Evolutionary conservation across 2,888 invertebrate genomes (phyloP).

Genomic region (Geotrupes spiniger): DNA sequence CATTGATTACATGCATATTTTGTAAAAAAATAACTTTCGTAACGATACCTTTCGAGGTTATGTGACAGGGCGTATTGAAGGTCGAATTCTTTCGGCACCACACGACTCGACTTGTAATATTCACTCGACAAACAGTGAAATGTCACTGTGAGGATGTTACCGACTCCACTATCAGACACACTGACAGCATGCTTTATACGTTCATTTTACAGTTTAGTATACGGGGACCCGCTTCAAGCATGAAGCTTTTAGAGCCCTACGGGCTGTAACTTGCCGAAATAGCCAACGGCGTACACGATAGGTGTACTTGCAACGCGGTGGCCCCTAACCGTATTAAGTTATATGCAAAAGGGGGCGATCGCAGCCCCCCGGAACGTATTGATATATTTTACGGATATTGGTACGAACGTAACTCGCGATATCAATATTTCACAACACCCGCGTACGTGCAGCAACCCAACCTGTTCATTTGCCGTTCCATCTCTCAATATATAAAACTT

Average conservation of each 20-base stretch:
- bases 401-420: slow-evolving; percentile 6
- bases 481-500: no score
- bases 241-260: slow-evolving; percentile 44
- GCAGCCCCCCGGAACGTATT: slow-evolving; percentile 21
- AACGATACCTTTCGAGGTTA: no score
- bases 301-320: slow-evolving; percentile 38
- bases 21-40: no score
- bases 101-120: slow-evolving; percentile 12
- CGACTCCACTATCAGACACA: slow-evolving; percentile 41
- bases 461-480: no score
- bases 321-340: slow-evolving; percentile 24
- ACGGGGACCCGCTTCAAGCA: slow-evolving; percentile 36
- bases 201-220: slow-evolving; percentile 51
- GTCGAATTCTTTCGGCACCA: neutral
- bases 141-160: slow-evolving; percentile 20
- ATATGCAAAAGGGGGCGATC: slow-evolving; percentile 30
- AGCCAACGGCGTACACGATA: slow-evolving; percentile 44
- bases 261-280: slow-evolving; percentile 41
- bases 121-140: slow-evolving; percentile 18
- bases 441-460: no score
- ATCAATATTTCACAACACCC: no score
- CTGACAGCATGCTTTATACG: slow-evolving; percentile 50
- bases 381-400: slow-evolving; percentile 23
- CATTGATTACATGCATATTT: no score
- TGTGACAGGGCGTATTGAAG: no score